Evolutionary conservation across 2,113 vertebrate genomes (phyloP), one percentile per base, ranked within the genome.

Genomic region (Paramisgurnus dabryanus): DNA sequence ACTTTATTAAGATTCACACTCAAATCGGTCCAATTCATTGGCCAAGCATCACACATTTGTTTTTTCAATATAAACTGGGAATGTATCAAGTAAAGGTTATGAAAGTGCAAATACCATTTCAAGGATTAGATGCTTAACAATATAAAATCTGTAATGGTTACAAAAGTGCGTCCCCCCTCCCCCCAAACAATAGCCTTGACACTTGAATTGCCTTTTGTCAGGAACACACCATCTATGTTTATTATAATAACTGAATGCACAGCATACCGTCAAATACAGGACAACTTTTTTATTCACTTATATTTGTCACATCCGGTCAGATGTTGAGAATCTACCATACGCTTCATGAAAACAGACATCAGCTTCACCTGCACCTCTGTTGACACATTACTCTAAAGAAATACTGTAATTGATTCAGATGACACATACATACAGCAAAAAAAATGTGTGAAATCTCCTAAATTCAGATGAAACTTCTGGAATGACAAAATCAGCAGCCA

Each of bases 21-120:
- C 87, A 90, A 89, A 88, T 89, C 90, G 84, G 81, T 87, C 85
- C 85, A 76, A 85, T 92, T 92, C 95, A 96, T 91, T 98, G 97
- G 95, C 95, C 95, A 95, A 95, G 97, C 95, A 94, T 95, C 94
- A 95, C 94, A 96, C 90, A 92, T 91, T 92, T 74, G 78, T 82
- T 92, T 92, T 93, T 86, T 86, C 90, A 89, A 92, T 94, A 93
- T 87, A 98, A 99, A 98, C 91, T 95, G 96, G 97, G 97, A 99
- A 98, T 99, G 96, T 98, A 98, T 98, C 96, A 98, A 98, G 97
- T 98, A 98, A 97, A 97, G 94, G 96, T 94, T 98, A 98, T 96
- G 95, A 98, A 98, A 99, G 97, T 99, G 96, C 97, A 99, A 99
- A 98, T 93, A 96, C 95, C 95, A 95, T 96, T 78, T 97, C 94